phyloP scores from a whole-genome alignment of 2,888 invertebrate genomes.

The Trachelus stipa region DNA sequence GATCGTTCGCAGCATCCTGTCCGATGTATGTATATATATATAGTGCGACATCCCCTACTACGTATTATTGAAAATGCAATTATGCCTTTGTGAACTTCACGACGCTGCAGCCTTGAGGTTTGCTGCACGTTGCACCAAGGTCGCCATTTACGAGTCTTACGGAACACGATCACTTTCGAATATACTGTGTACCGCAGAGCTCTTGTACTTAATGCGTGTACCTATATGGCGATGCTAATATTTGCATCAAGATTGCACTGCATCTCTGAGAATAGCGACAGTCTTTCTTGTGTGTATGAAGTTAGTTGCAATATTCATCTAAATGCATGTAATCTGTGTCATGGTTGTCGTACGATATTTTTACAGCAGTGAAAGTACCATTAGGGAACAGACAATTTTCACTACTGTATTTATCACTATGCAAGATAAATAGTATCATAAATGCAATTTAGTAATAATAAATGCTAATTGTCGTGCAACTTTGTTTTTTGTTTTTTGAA shows the following conservation, averaged over 20 bases:
- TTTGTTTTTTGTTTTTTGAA: not conserved
- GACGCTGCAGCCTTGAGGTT: conserved; percentile 48
- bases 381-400: not conserved
- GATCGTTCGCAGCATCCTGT: not conserved
- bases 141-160: conserved; percentile 45
- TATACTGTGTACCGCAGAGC: conserved; percentile 2
- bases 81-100: not conserved
- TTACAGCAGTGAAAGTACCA: not conserved
- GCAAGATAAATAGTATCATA: not conserved
- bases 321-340: not conserved
- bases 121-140: conserved; percentile 48
- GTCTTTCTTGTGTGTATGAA: not conserved
- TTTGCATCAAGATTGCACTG: not conserved
- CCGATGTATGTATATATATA: not conserved
- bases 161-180: conserved; percentile 51
- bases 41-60: not conserved
- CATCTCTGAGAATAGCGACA: not conserved
- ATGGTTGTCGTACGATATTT: not conserved
- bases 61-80: not conserved
- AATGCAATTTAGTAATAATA: not conserved
- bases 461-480: not conserved
- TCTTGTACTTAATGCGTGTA: not conserved
- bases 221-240: not conserved
- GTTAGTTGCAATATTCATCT: not conserved
- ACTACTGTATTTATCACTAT: not conserved